Base-by-base conservation (phyloP, 2,797 vertebrate genomes). In the Champsocephalus esox region DNA sequence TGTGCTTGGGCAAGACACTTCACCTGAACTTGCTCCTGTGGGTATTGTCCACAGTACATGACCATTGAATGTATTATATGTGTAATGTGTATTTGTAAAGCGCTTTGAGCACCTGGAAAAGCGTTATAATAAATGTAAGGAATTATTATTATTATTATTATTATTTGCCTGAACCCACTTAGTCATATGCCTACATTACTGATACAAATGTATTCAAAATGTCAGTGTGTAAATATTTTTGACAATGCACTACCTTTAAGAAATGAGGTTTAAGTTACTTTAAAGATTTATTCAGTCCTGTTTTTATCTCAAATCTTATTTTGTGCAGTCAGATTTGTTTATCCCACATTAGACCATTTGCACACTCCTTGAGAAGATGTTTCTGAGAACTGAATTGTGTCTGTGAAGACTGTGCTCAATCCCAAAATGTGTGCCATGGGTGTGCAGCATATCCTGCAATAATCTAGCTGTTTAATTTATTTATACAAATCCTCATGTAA, bases 381-480 rank as follows among this genome's bases (percentile, higher is more conserved):
- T 66, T 12, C 51, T 62, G 6, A 21, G 55, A 58, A 55, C 6
- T 49, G 16, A 61, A 45, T 34, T 13, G 32, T 3, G 2, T 65
- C 48, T 5, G 9, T 68, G 0, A 21, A 46, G 21, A 24, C 21
- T 5, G 8, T 0, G 2, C 13, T 72, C 2, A 65, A 32, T 43
- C 41, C 48, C 68, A 12, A 59, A 57, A 70, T 51, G 61, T 51
- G 61, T 3, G 7, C n/a, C 56, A 52, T 34, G 28, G 24, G 5
- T 70, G 17, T 8, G 11, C 32, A 55, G 50, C 19, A 13, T 13
- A 32, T 63, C 12, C 46, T 65, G 46, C 32, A 52, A 21, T 79
- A 51, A 62, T 5, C 32, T 46, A 55, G 48, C 51, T 32, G 49
- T 41, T 54, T 13, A 6, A 60, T 59, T 61, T 54, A 64, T 79